Base-by-base conservation (phyloP, 2,888 invertebrate species). In the Galerucella calmariensis region DNA sequence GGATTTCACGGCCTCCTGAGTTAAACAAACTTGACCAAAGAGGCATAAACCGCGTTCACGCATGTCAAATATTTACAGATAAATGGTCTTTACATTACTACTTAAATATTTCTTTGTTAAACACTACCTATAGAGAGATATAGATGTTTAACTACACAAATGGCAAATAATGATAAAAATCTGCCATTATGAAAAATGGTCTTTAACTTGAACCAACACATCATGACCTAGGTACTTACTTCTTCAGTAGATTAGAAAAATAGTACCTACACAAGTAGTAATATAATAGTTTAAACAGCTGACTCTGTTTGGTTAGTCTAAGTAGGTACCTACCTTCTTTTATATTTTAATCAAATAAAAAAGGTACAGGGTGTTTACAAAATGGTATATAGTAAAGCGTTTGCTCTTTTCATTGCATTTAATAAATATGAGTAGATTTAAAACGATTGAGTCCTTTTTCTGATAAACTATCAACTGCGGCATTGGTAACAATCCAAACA, bases 11-110 rank as follows among this genome's bases (percentile, higher is more conserved):
- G 78, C 74, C 75, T 79, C 73, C 73, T 75, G 78, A 79, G 74
- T 68, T 65, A 79, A 80, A 79, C 73, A 79, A 79, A 79, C 78
- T 75, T 76, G 66, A 74, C 78, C 72, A 77, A 78, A 77, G 78
- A 74, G 61, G 62, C 71, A 76, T 77, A 76, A 78, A 71, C 77
- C 75, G 77, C 77, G 75, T 77, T 79, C 78, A 81, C 79, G 79
- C 78, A 81, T 75, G 73, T 82, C 78, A 82, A 83, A 83, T 83
- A 83, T 83, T 83, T 82, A 78, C 82, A 79, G 81, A 82, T 83
- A 82, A 62, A 82, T 83, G 81, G 83, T 79, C 80, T 82, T 81
- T 82, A 82, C 82, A 81, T 79, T 62, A 82, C 82, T 81, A 82
- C 83, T 82, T 81, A 78, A 81, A 82, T 76, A 68, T 41, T 78